These are phyloP conservation scores for Lithophane leautieri DNA, from an alignment of 2,888 invertebrate species.

Conservation along the genomic window DNA sequence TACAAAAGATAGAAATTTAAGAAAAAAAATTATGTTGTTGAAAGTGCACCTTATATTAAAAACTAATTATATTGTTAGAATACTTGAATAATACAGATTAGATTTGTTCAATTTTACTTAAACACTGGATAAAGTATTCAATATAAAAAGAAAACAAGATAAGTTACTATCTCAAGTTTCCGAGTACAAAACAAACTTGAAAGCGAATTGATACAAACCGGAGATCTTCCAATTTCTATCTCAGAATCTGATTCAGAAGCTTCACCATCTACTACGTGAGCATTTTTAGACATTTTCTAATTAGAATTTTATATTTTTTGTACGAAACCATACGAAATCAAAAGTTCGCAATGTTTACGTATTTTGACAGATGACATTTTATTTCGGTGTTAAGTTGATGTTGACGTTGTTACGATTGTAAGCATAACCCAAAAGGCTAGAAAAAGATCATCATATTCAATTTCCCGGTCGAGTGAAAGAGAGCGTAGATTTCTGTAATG, in stretches of 20 bases:
- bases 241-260: constrained; percentile 87
- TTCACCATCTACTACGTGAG: constrained; percentile 85
- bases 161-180: background rate
- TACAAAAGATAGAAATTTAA: background rate
- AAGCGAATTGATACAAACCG: constrained; percentile 70
- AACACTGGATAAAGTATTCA: no score
- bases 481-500: no score
- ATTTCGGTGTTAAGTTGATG: background rate
- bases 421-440: background rate
- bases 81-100: no score
- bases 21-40: background rate
- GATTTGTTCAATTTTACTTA: no score
- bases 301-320: background rate
- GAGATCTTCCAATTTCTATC: constrained; percentile 82
- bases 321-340: background rate
- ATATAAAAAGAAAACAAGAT: background rate
- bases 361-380: constrained; percentile 23
- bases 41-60: no score
- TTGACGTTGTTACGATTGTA: background rate
- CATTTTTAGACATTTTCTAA: constrained; percentile 77
- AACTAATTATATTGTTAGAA: no score
- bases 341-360: constrained; percentile 37
- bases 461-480: no score
- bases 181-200: background rate
- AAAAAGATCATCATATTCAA: background rate